Conservation (phyloP, 2,888 invertebrate species). For the Drosophila kambysellisi region DNA sequence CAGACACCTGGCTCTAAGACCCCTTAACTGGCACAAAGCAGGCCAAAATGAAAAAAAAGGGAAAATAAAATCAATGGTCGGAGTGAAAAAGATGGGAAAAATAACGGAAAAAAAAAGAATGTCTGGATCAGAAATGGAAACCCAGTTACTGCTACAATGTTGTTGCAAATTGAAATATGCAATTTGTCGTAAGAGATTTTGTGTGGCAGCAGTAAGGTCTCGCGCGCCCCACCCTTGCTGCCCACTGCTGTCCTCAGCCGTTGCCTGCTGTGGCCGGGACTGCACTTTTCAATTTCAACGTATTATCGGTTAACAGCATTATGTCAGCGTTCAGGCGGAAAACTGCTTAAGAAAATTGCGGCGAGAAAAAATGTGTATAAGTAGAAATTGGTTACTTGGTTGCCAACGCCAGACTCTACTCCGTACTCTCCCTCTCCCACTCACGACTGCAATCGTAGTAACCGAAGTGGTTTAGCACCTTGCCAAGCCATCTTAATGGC, state of each 20-base stretch:
- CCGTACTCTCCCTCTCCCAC: background rate
- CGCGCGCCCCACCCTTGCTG: conserved; percentile 12
- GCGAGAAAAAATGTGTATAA: conserved; percentile 26
- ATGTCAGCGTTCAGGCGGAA: conserved; percentile 82
- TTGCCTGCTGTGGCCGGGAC: conserved; percentile 15
- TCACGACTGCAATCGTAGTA: conserved; percentile 30
- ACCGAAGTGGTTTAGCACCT: conserved; percentile 67
- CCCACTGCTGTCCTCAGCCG: conserved; percentile 2
- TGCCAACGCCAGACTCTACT: conserved; percentile 13
- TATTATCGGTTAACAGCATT: conserved; percentile 83
- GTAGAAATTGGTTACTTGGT: conserved; percentile 51
- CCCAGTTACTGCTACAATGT: conserved; percentile 54
- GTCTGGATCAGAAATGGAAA: conserved; percentile 56
- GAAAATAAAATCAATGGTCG: conserved; percentile 4
- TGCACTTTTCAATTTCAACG: conserved; percentile 72
- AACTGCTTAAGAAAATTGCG: conserved; percentile 83
- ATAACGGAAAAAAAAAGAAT: conserved; percentile 6
- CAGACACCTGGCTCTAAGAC: conserved; percentile 71
- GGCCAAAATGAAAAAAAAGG: conserved; percentile 31
- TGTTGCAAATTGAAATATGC: conserved; percentile 80
- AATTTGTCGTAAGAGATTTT: conserved; percentile 81
- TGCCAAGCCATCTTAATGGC: conserved; percentile 52
- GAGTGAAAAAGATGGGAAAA: background rate
- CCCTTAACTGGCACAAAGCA: conserved; percentile 45
- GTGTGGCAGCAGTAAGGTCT: conserved; percentile 57